Evolutionary conservation across 2,113 vertebrate species (phyloP), one percentile per base, ranked within the genome.

Genomic region (Notarius lentiginosus): DNA sequence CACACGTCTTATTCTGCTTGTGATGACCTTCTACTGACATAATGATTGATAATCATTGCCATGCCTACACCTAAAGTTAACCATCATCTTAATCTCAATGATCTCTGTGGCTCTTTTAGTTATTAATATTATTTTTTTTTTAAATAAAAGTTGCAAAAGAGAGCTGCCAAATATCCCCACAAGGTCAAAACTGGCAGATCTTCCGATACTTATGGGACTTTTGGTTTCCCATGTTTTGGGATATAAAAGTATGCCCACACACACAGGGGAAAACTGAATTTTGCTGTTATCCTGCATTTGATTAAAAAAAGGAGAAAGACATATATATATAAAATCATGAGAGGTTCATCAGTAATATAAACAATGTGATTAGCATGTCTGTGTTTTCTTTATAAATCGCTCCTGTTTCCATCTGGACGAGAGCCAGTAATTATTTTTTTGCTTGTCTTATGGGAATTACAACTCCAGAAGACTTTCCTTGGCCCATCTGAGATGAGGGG

Each of bases 281-380:
- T 15, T 73, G 56, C 49, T 85, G 30, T 77, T 77, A 51, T 77
- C 5, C 56, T 49, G n/a, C 68, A 22, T 70, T 83, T 60, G 24
- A 82, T 75, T 15, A 41, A 56, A 81, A 61, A 55, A 58, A 65
- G 58, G 82, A 55, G 61, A 80, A 60, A 55, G 66, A 47, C 84
- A 27, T 83, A 56, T 87, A 56, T 87, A 85, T 87, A 85, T 85
- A 79, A 81, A 82, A 55, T 17, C 30, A 53, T 81, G 72, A 80
- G 87, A 87, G 79, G 86, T 65, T 85, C 61, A 86, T 84, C 63
- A 73, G 73, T 41, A 87, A 88, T 84, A 75, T 84, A 90, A 90
- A 88, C 81, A 90, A 47, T 72, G 58, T 30, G 55, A 87, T 87
- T 85, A 73, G 55, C 51, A 76, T 41, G 75, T 75, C 77, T 79